These are phyloP conservation scores for Molossus alvarezi DNA, from an alignment of 2,797 vertebrate species.

Conservation along the genomic window DNA sequence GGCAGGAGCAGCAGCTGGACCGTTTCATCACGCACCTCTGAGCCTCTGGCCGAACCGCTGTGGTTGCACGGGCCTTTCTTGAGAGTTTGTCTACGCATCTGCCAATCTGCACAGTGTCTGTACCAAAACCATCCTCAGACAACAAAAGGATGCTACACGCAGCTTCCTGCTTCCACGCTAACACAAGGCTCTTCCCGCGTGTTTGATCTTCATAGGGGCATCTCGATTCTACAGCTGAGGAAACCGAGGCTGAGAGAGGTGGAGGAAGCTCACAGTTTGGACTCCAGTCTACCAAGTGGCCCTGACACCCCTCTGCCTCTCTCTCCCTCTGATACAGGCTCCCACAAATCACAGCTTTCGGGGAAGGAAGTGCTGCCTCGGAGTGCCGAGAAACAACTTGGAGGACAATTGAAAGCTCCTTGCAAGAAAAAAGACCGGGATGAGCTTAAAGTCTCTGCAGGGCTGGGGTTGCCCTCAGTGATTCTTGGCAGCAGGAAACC, in stretches of 20 bases:
- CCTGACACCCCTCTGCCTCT: neutral
- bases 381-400: neutral
- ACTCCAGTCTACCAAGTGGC: rapidly evolving
- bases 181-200: neutral
- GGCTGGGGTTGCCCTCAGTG: neutral
- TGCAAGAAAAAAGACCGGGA: neutral
- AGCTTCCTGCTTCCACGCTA: neutral
- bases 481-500: neutral
- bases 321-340: neutral
- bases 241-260: neutral
- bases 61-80: neutral
- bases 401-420: neutral
- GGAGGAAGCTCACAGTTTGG: neutral
- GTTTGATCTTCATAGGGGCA: neutral
- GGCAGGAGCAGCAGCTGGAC: neutral
- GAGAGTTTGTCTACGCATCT: neutral
- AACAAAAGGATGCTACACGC: neutral
- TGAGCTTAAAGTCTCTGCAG: neutral
- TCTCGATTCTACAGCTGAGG: neutral
- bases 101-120: neutral
- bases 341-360: neutral
- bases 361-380: neutral
- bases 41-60: neutral
- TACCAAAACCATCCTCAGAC: neutral
- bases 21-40: neutral